Conservation (phyloP, 2,113 vertebrate species). For the Burhinus oedicnemus region DNA sequence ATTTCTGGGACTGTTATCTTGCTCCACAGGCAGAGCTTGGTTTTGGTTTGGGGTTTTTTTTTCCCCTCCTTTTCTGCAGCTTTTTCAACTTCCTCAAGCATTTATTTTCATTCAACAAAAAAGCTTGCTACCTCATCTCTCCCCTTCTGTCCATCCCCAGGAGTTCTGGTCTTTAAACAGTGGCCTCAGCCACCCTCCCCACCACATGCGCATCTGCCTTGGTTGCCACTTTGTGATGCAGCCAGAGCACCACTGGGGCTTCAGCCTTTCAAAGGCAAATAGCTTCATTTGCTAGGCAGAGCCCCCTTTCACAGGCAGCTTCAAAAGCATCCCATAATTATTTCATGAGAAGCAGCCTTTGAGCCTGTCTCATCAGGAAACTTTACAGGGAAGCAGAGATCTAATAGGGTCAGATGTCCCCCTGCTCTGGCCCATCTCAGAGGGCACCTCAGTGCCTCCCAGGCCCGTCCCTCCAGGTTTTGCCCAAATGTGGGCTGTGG, state of each 20-base stretch:
- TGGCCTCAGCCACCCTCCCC: not conserved
- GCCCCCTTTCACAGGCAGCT: not conserved
- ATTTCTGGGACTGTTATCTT: not conserved
- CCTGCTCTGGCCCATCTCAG: not conserved
- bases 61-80: not conserved
- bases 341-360: slow-evolving; percentile 1
- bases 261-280: not conserved
- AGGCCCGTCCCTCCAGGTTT: not conserved
- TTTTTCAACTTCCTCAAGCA: not conserved
- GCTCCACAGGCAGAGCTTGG: not conserved
- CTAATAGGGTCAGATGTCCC: not conserved
- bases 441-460: not conserved
- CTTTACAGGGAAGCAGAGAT: not conserved
- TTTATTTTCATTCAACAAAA: not conserved
- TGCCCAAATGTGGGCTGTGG: not conserved
- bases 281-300: not conserved
- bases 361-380: not conserved
- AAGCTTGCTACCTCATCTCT: not conserved
- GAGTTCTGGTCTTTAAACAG: not conserved
- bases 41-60: not conserved
- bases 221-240: not conserved
- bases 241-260: not conserved
- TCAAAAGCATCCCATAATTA: not conserved
- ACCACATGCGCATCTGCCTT: not conserved
- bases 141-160: not conserved